These are phyloP conservation scores for Acanthopagrus latus DNA, from an alignment of 2,797 vertebrate genomes.

Conservation along the genomic window DNA sequence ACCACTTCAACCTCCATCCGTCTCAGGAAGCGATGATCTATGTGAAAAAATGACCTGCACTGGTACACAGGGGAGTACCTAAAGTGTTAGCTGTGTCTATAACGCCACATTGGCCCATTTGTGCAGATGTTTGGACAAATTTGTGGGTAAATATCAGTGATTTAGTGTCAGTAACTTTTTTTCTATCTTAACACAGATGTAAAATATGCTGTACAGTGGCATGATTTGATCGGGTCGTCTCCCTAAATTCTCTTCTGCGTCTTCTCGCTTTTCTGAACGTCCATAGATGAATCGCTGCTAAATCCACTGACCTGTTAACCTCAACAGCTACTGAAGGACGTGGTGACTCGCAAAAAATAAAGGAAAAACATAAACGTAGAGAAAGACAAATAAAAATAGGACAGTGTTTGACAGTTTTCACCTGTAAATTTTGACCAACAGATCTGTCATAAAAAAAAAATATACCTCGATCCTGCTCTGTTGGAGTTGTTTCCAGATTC, in stretches of 20 bases:
- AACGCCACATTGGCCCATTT: conserved; percentile 53
- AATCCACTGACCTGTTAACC: conserved; percentile 74
- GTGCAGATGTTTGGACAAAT: conserved; percentile 59
- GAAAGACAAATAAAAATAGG: conserved; percentile 18
- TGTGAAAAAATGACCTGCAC: conserved; percentile 46
- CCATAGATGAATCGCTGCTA: conserved; percentile 79
- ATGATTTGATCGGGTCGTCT: conserved; percentile 48
- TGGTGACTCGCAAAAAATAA: conserved; percentile 47
- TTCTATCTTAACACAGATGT: conserved; percentile 59
- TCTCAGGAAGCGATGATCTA: conserved; percentile 82
- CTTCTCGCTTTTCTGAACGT: conserved; percentile 41
- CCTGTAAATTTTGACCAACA: conserved; percentile 38
- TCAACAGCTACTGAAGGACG: conserved; percentile 66
- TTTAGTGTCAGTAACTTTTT: conserved; percentile 44
- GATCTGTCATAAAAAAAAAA: conserved; percentile 29
- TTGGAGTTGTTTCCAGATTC: conserved; percentile 45
- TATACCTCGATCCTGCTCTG: conserved; percentile 51
- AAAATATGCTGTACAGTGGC: conserved; percentile 66
- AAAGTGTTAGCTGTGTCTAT: conserved; percentile 58
- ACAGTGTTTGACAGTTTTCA: conserved; percentile 38
- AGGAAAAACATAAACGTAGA: conserved; percentile 9
- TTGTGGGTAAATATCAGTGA: conserved; percentile 47
- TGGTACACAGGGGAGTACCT: conserved; percentile 44
- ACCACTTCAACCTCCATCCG: conserved; percentile 77
- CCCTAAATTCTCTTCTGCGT: conserved; percentile 37